Conservation (phyloP, 2,113 vertebrate genomes). For the Xenopus tropicalis region UCB_Xtro_10.0 CM004449.2:87839501-87840000, state of each 20-base stretch:
- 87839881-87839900: background rate
- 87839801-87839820: background rate
- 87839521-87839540: no score
- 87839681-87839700: no score
- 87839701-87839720: no score
- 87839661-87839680: no score
- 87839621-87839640: no score
- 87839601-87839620: no score
- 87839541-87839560: no score
- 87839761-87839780: background rate
- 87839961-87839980: background rate
- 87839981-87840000: background rate
- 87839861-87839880: background rate
- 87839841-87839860: background rate
- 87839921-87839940: background rate
- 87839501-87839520: no score
- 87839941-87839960: constrained; percentile 26
- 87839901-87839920: background rate
- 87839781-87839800: background rate
- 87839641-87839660: no score
- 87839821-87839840: background rate
- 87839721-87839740: background rate
- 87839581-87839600: no score
- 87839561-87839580: no score
- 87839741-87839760: background rate